Percentiles rank a stretch among this genome's conserved stretches.
Conservation (phyloP, 2,797 vertebrate genomes). For the Perodicticus potto region DNA sequence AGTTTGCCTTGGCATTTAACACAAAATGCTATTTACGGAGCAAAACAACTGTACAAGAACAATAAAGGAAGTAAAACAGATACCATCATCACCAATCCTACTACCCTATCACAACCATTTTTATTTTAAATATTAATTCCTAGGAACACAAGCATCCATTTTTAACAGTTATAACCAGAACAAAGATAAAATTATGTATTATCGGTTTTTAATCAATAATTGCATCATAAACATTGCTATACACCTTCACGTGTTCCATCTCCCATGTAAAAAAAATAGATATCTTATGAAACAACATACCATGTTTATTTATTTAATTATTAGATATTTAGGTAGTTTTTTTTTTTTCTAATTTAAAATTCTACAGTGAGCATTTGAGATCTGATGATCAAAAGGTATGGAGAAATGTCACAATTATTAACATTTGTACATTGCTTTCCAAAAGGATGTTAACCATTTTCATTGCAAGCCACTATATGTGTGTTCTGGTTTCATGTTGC, state of each 20-base stretch:
- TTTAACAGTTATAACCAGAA: background rate
- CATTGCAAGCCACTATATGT: background rate
- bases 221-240: background rate
- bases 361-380: conserved; percentile 45
- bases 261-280: background rate
- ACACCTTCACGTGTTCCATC: background rate
- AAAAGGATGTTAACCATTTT: background rate
- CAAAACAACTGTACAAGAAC: background rate
- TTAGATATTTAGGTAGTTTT: background rate
- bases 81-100: background rate
- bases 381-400: background rate
- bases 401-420: background rate
- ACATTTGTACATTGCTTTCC: conserved; percentile 38
- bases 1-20: conserved; percentile 37
- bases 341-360: background rate
- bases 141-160: background rate
- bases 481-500: background rate
- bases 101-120: background rate
- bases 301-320: background rate
- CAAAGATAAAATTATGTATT: background rate
- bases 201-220: background rate
- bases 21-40: conserved; percentile 38
- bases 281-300: background rate
- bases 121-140: conserved; percentile 32
- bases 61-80: conserved; percentile 1